Evolutionary conservation across 1,140 invertebrate genomes (phyloP).

Genomic region (Conus betulinus): DNA sequence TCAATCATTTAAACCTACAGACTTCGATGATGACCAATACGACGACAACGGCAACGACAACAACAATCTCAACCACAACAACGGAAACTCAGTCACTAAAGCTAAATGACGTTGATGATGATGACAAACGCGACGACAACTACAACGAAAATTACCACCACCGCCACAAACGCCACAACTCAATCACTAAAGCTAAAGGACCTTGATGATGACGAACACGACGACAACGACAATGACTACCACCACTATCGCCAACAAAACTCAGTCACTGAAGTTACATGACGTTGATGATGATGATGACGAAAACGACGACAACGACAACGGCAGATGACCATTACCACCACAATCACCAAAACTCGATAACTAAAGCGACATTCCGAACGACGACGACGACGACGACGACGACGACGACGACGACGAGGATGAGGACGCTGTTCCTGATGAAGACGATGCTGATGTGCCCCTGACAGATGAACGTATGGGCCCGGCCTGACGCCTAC

Average conservation of each 20-base stretch:
- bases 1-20: background rate
- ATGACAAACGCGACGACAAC: background rate
- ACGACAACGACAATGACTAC: too few species aligned
- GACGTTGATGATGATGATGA: background rate
- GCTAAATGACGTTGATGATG: background rate
- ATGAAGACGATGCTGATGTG: background rate
- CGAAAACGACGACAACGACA: background rate
- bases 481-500: slow-evolving; percentile 70
- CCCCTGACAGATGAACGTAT: slow-evolving; percentile 65
- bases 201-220: too few species aligned
- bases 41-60: background rate
- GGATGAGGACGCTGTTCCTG: background rate
- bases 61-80: background rate
- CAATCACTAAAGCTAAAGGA: too few species aligned
- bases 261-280: background rate
- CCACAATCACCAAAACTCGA: background rate
- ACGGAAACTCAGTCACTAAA: background rate
- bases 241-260: too few species aligned
- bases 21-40: background rate
- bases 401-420: background rate
- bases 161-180: too few species aligned
- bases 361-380: background rate
- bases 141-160: background rate
- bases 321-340: background rate
- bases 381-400: too few species aligned